A percentile compares a stretch with the other conserved stretches of the same genome.
Conservation (phyloP, 2,113 vertebrate genomes). For the Neogale vison region DNA sequence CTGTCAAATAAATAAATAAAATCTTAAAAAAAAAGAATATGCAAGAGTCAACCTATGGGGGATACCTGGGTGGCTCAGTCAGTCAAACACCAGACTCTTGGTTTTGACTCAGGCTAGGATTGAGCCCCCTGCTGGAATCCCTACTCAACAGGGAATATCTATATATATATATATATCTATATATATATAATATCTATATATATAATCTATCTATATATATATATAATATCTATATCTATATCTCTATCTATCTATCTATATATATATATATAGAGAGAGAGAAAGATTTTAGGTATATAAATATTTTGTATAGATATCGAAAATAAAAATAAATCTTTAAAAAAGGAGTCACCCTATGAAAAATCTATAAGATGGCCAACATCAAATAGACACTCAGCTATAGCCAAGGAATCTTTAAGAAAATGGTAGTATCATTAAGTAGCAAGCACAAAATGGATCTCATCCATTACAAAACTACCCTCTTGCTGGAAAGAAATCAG, state of each 20-base stretch:
- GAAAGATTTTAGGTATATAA: too few relatives aligned
- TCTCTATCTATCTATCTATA: too few relatives aligned
- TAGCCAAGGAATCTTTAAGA: background rate
- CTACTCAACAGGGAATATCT: too few relatives aligned
- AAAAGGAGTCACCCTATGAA: background rate
- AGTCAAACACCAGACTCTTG: background rate
- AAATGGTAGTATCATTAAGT: background rate
- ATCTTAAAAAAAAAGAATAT: background rate
- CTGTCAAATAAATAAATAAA: too few relatives aligned
- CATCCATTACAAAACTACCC: background rate
- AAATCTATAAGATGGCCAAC: background rate
- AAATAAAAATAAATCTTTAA: too few relatives aligned
- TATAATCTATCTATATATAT: too few relatives aligned
- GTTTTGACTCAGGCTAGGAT: background rate
- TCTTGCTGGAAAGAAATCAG: background rate
- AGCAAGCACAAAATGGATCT: background rate
- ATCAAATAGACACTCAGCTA: background rate
- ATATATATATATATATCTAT: too few relatives aligned
- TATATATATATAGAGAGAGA: too few relatives aligned
- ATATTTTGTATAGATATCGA: too few relatives aligned
- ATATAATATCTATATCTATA: too few relatives aligned
- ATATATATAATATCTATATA: too few relatives aligned
- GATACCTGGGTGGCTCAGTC: background rate
- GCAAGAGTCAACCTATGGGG: background rate
- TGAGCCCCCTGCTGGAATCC: background rate